phyloP scores from a whole-genome alignment of 1,140 invertebrate genomes.

The Drosophila melanica region DNA sequence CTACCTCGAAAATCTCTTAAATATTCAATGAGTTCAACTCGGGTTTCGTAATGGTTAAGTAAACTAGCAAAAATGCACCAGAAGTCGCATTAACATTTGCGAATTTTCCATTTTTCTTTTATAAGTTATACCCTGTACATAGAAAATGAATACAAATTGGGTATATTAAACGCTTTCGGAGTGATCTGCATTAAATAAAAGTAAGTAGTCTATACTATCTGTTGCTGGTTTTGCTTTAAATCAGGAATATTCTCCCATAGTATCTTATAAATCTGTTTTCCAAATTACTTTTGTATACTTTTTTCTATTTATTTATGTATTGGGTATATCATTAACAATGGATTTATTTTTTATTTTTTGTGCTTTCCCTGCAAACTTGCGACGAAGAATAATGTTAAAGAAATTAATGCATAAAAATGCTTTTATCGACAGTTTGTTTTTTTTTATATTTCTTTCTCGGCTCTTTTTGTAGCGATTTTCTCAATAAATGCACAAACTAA shows the following conservation, averaged over 20 bases:
- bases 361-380: constrained; percentile 15
- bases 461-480: constrained; percentile 40
- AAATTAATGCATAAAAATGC: constrained; percentile 71
- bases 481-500: constrained; percentile 49
- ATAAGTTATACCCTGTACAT: constrained; percentile 20
- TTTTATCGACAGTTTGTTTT: constrained; percentile 74
- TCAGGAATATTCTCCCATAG: background rate
- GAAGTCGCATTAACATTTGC: constrained; percentile 59
- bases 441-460: constrained; percentile 23
- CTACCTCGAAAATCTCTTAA: constrained; percentile 11
- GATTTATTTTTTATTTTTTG: constrained; percentile 5
- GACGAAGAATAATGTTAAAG: constrained; percentile 42
- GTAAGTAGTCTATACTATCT: no score
- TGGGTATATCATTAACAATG: background rate
- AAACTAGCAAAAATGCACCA: constrained; percentile 18
- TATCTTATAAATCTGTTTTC: background rate
- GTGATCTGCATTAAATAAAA: no score
- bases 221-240: no score
- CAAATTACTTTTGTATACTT: background rate
- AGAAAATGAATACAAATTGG: no score
- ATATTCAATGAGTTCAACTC: constrained; percentile 50
- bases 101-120: constrained; percentile 23
- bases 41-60: constrained; percentile 7
- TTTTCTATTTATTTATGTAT: no score
- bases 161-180: no score